Base-by-base conservation (phyloP, 1,140 invertebrate genomes). In the Drosophila parabipectinata region DNA sequence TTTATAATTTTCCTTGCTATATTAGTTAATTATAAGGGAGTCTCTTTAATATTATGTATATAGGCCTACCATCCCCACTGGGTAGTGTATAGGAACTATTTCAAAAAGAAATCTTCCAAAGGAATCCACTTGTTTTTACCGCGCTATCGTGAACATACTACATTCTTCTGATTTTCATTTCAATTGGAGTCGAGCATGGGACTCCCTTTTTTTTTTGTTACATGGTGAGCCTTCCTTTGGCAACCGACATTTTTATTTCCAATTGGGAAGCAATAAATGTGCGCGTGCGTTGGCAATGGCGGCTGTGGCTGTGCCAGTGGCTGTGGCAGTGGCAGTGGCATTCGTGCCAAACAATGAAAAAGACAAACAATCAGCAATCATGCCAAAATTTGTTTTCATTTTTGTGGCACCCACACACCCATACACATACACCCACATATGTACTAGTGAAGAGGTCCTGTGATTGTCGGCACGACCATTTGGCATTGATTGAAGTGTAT, bases 381-480 rank as follows among this genome's bases (percentile, higher is more conserved):
- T 88, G 83, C 83, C 83, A 88, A 88, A 88, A 88, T 88, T 88
- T 88, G 84, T 88, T 88, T 88, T 88, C 84, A 88, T 88, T 88
- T 88, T 88, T 88, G 83, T 79, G 84, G 83, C 83, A 67, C 83
- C 66, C 75, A 60, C 78, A 79, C 63, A 64, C 51, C 2, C 21
- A 21, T 3, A 72, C 71, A 60, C 59, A 52, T 34, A 48, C 50
- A 64, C 51, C 48, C 39, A 32, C 41, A 37, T 26, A n/a, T n/a
- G n/a, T n/a, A 44, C 30, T 48, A 14, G 30, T 51, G 39, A 54
- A 58, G 56, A 59, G 62, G 68, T 63, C n/a, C 75, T 72, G 72
- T 82, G 82, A 88, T 88, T 85, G 82, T 71, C 78, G 59, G 63
- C 82, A 75, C 73, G 28, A 54, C 78, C 82, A 87, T 85, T 85